Evolutionary conservation across 92 coral and sea anemone genomes (phyloP).

Genomic region (Palythoa heliodiscus): DNA sequence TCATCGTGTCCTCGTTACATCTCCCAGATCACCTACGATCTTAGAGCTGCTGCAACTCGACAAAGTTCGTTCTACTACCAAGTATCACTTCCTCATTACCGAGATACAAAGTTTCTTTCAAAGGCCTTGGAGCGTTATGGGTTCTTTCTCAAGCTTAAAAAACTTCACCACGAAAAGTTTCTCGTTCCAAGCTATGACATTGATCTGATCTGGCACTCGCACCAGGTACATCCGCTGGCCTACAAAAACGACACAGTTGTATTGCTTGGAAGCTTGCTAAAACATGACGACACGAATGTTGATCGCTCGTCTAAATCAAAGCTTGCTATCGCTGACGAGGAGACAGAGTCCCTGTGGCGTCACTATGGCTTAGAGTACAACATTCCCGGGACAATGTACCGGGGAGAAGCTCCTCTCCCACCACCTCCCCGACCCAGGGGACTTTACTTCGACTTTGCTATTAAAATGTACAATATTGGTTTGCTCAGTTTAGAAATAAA

Average conservation of each 20-base stretch:
- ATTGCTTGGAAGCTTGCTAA: slow-evolving; percentile 52
- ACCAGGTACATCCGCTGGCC: slow-evolving; percentile 56
- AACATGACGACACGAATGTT: slow-evolving; percentile 50
- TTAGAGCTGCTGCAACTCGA: slow-evolving; percentile 43
- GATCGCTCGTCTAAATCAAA: slow-evolving; percentile 39
- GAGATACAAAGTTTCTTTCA: slow-evolving; percentile 52
- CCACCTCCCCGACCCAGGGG: slow-evolving; percentile 29
- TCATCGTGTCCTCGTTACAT: neutral
- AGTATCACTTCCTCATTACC: slow-evolving; percentile 57
- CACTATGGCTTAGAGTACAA: slow-evolving; percentile 35
- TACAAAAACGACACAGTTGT: slow-evolving; percentile 53
- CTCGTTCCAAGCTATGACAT: slow-evolving; percentile 57
- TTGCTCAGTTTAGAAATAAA: slow-evolving; percentile 25
- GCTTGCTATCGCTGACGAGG: slow-evolving; percentile 47
- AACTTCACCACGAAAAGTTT: slow-evolving; percentile 39
- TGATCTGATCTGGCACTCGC: slow-evolving; percentile 63
- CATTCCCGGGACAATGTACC: slow-evolving; percentile 57
- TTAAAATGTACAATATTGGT: slow-evolving; percentile 27
- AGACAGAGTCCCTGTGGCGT: slow-evolving; percentile 33
- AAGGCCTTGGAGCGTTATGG: slow-evolving; percentile 57
- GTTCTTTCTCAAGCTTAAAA: slow-evolving; percentile 46
- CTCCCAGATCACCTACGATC: slow-evolving; percentile 58
- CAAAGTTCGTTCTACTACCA: slow-evolving; percentile 58
- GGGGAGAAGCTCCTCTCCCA: slow-evolving; percentile 50
- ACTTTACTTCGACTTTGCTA: slow-evolving; percentile 11